phyloP scores from a whole-genome alignment of 2,113 vertebrate species.

The Podarcis cretensis region DNA sequence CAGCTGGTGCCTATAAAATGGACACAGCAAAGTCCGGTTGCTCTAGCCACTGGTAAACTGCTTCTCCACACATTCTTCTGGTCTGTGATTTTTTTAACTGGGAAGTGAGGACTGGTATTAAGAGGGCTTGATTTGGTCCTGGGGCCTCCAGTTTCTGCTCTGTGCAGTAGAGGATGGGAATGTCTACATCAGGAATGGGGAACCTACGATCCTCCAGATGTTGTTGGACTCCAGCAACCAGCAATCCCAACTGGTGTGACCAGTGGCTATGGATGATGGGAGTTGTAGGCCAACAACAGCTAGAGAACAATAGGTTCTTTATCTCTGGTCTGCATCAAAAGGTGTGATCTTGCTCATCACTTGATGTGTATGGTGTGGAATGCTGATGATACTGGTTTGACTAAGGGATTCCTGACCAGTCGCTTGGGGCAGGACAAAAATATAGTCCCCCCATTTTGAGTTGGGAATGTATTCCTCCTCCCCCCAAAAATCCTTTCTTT shows the following conservation, averaged over 20 bases:
- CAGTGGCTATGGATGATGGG: too few species aligned
- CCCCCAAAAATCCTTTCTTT: too few species aligned
- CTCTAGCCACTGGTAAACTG: neutral
- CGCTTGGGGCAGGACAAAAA: neutral
- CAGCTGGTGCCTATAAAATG: neutral
- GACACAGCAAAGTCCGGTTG: neutral
- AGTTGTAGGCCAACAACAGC: too few species aligned
- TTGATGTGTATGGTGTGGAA: neutral
- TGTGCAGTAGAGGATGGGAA: neutral
- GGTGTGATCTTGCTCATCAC: neutral
- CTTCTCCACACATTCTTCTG: neutral
- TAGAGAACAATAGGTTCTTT: too few species aligned
- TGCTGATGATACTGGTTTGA: neutral
- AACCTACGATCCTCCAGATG: too few species aligned
- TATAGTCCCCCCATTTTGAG: too few species aligned
- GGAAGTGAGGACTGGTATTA: neutral
- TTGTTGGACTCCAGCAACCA: neutral
- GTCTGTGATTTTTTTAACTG: neutral
- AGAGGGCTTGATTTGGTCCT: neutral
- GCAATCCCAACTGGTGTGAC: neutral
- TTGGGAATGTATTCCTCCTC: too few species aligned
- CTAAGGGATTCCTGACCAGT: neutral
- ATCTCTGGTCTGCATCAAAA: neutral
- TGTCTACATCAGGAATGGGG: neutral
- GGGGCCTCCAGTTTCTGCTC: neutral